These are phyloP conservation scores for Acropora yongei DNA, from an alignment of 64 coral and sea anemone species.

Conservation along the genomic window DNA sequence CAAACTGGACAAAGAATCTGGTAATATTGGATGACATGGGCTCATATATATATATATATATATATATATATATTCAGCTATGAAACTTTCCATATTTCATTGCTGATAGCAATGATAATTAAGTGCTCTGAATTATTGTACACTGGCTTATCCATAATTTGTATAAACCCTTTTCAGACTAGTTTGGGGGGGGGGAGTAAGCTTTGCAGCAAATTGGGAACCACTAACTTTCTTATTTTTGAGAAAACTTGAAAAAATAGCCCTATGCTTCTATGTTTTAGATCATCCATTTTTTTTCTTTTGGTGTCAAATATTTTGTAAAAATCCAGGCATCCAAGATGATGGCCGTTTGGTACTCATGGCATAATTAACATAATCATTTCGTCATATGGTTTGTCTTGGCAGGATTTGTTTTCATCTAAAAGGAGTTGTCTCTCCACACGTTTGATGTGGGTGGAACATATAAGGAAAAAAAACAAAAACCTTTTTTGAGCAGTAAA, in stretches of 20 bases:
- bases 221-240: neutral
- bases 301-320: neutral
- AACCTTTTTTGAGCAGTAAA: neutral
- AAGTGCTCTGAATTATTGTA: neutral
- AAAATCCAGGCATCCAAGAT: neutral
- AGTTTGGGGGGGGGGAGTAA: neutral
- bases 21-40: neutral
- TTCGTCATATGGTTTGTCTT: neutral
- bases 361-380: neutral
- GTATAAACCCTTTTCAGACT: neutral
- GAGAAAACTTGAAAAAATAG: neutral
- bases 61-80: no score
- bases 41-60: no score
- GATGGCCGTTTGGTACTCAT: neutral
- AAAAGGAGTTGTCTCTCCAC: slow-evolving; percentile 9
- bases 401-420: neutral
- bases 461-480: slow-evolving; percentile 12
- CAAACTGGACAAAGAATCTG: neutral
- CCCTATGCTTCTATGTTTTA: neutral
- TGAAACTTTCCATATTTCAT: neutral
- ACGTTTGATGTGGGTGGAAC: neutral
- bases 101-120: neutral
- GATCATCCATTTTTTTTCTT: neutral
- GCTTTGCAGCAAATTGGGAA: neutral
- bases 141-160: neutral